Evolutionary conservation across 1,140 invertebrate genomes (phyloP), one percentile per base, ranked within the genome.

Genomic region (Drosophila persimilis): DNA sequence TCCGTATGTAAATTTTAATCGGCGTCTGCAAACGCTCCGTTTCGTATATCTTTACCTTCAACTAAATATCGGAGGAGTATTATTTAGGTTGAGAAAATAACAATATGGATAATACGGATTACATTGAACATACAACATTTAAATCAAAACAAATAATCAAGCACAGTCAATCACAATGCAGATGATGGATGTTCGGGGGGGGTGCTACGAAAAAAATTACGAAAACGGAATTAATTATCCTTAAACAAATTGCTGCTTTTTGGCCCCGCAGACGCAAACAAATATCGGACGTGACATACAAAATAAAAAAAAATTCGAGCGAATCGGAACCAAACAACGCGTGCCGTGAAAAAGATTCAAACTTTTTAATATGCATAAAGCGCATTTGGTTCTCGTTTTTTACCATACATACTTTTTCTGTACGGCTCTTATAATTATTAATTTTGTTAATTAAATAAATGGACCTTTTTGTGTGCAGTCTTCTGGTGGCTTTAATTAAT

Each of bases 1-100:
- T 66, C 39, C 46, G 45, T 48, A 86, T 83, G 47, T 75, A 35
- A 60, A 86, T 88, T 66, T 50, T 78, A 77, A 69, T 65, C 41
- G 81, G 74, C 62, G 46, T 83, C 57, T 88, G 83, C 74, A 86
- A 74, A 73, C 78, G 47, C 83, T 80, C 71, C 29, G 74, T 83
- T 81, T 86, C 81, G 58, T 86, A 86, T 78, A 86, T 88, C 53
- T 88, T 80, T 65, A 86, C 78, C 80, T 86, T 86, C 41, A 86
- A 86, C 81, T 86, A 86, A 86, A 86, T 31, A 26, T 51, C 47
- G 69, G 57, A 51, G 84, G 53, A 71, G 56, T 72, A 66, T 48
- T 43, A 43, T 53, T 69, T 69, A 69, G 44, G 20, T 69, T 57
- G 20, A 13, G 35, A 39, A 39, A 39, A 13, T 39, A 39, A 57